Conservation (phyloP, 2,113 vertebrate genomes). For the Psephotus haematonotus region DNA sequence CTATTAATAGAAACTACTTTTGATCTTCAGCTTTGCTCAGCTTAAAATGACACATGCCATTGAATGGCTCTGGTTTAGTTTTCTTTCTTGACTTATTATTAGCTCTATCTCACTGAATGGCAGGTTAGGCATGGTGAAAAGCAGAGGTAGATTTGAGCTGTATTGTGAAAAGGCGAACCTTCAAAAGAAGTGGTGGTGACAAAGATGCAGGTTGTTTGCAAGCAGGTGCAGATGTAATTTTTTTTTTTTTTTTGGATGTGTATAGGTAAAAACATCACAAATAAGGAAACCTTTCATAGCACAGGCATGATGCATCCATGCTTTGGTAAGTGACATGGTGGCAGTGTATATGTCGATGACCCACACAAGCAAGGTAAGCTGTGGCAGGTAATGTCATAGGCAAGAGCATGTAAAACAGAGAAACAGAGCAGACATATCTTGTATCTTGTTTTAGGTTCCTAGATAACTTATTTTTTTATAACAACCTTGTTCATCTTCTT, state of each 20-base stretch:
- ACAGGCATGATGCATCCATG: neutral
- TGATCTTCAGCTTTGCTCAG: neutral
- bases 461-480: neutral
- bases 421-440: neutral
- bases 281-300: neutral
- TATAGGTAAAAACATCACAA: neutral
- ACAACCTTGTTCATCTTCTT: neutral
- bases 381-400: neutral
- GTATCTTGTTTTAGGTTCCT: neutral
- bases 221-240: neutral
- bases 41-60: neutral
- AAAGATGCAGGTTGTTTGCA: neutral
- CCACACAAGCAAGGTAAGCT: neutral
- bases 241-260: neutral
- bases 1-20: neutral
- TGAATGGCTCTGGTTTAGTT: neutral
- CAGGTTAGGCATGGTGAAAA: neutral
- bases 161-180: neutral
- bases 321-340: neutral
- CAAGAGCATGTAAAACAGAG: neutral
- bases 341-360: neutral
- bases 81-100: neutral
- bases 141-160: neutral
- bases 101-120: neutral
- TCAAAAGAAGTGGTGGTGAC: neutral